A percentile compares a stretch with the other conserved stretches of the same genome.
Evolutionary conservation across 2,113 vertebrate species (phyloP).

Genomic region (Leiothrix lutea): DNA sequence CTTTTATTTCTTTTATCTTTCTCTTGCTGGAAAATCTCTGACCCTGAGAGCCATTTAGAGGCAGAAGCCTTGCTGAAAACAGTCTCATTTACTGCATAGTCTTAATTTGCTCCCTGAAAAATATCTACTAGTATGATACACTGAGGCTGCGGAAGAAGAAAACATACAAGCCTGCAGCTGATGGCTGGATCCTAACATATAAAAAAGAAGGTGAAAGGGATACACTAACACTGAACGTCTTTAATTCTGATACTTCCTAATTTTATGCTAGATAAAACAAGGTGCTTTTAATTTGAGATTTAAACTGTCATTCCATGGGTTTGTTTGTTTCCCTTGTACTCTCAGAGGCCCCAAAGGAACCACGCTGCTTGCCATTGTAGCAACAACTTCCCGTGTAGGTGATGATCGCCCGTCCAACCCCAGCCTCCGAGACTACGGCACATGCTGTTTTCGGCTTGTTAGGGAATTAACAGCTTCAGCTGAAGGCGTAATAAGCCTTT

Average conservation of each 20-base stretch:
- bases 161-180: not conserved
- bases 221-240: rapidly evolving
- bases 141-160: not conserved
- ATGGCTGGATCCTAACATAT: not conserved
- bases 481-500: slow-evolving; percentile 18
- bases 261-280: not conserved
- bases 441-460: slow-evolving; percentile 11
- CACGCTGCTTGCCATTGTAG: not conserved
- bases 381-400: not conserved
- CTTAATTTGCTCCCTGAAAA: not conserved
- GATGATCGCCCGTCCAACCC: not conserved
- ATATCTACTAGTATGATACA: not conserved
- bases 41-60: not conserved
- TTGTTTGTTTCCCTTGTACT: not conserved
- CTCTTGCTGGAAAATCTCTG: not conserved
- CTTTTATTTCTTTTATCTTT: not conserved
- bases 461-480: slow-evolving; percentile 39
- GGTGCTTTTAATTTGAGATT: not conserved
- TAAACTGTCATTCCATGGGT: not conserved
- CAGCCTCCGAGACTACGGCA: rapidly evolving
- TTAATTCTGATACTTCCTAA: not conserved
- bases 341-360: not conserved
- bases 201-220: not conserved
- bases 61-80: not conserved
- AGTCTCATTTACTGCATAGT: not conserved